Evolutionary conservation across 2,888 invertebrate genomes (phyloP).

Genomic region (Leptinotarsa peninsularis): DNA sequence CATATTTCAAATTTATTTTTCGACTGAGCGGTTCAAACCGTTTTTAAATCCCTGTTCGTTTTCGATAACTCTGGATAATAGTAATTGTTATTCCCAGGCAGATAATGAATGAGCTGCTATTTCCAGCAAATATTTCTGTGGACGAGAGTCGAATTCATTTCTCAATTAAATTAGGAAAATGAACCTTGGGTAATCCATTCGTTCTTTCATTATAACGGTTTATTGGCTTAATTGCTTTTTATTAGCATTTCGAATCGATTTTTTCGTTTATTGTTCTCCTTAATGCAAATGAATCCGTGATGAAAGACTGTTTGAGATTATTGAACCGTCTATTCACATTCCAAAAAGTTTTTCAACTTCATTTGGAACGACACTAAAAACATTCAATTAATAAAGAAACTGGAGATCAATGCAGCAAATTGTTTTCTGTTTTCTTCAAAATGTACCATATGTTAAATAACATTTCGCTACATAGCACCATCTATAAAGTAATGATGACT

Average conservation of each 20-base stretch:
- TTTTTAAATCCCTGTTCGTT: conserved; percentile 3
- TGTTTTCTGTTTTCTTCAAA: no score
- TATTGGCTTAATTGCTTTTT: conserved; percentile 41
- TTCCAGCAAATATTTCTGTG: conserved; percentile 10
- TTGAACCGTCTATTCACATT: background rate
- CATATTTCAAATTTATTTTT: background rate
- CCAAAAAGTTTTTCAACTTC: background rate
- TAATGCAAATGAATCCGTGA: background rate
- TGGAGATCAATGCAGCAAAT: no score
- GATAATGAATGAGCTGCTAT: conserved; percentile 8
- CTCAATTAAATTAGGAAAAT: conserved; percentile 30
- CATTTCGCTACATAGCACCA: no score
- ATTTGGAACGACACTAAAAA: no score
- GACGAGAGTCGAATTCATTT: conserved; percentile 18
- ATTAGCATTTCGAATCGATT: conserved; percentile 40
- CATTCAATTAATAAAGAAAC: no score
- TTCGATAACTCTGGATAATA: conserved; percentile 16
- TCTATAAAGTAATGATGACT: no score
- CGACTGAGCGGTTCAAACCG: background rate
- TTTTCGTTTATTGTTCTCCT: conserved; percentile 25
- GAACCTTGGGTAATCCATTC: conserved; percentile 31
- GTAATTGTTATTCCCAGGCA: conserved; percentile 7
- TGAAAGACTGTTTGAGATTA: background rate
- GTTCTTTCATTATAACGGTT: conserved; percentile 37
- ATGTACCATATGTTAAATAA: no score